Percentiles rank a stretch among this genome's conserved stretches.
Conservation (phyloP, 2,888 invertebrate species). For the Ennomos fuscantarius region DNA sequence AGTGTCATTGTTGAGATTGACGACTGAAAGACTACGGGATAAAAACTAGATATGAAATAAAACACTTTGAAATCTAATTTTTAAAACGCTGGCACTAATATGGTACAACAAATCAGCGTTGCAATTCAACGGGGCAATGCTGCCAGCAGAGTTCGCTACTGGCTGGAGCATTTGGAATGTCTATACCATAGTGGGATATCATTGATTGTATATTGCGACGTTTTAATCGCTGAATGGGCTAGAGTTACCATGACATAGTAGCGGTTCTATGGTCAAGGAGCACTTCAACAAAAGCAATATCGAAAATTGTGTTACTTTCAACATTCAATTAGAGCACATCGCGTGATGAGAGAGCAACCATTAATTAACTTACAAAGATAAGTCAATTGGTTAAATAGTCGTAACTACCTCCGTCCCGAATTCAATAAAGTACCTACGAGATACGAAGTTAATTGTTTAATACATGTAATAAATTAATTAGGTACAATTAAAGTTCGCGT, state of each 20-base stretch:
- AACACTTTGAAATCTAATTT: too few relatives aligned
- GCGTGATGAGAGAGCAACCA: slow-evolving; percentile 75
- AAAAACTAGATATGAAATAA: too few relatives aligned
- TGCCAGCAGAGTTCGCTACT: too few relatives aligned
- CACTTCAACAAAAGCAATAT: slow-evolving; percentile 52
- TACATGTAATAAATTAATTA: slow-evolving; percentile 84
- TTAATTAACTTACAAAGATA: slow-evolving; percentile 80
- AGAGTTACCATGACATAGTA: neutral
- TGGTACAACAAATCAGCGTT: too few relatives aligned
- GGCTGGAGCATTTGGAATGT: too few relatives aligned
- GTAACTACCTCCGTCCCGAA: slow-evolving; percentile 62
- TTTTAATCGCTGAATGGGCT: too few relatives aligned
- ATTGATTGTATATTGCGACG: too few relatives aligned
- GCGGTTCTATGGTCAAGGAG: neutral
- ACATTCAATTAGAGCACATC: slow-evolving; percentile 68
- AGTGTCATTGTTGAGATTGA: too few relatives aligned
- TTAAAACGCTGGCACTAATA: too few relatives aligned
- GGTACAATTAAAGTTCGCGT: slow-evolving; percentile 80
- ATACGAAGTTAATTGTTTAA: slow-evolving; percentile 83
- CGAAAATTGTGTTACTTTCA: slow-evolving; percentile 58
- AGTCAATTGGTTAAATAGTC: slow-evolving; percentile 76
- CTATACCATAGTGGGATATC: too few relatives aligned
- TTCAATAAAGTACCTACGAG: slow-evolving; percentile 73
- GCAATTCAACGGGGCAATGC: too few relatives aligned
- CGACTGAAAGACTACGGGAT: too few relatives aligned